Conservation (phyloP, 1,140 invertebrate species). For the Drosophila tani region DNA sequence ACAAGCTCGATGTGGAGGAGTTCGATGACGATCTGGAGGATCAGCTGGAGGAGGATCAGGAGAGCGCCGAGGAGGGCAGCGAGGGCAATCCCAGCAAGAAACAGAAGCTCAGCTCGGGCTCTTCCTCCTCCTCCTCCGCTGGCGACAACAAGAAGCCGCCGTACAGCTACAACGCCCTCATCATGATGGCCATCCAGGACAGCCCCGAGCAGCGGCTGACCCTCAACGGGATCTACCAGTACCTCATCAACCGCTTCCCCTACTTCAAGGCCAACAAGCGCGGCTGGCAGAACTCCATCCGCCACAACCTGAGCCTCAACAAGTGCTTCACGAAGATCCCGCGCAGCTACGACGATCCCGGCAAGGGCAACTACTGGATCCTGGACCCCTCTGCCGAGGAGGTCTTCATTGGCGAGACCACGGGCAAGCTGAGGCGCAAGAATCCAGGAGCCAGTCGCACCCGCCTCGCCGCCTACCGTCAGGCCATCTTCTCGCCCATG, state of each 20-base stretch:
- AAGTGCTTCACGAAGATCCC: conserved; percentile 99
- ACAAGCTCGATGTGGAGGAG: conserved; percentile 77
- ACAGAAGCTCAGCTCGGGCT: conserved; percentile 76
- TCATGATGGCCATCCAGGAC: conserved; percentile 99
- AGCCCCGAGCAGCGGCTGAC: conserved; percentile 97
- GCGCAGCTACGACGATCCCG: conserved; percentile 96
- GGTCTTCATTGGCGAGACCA: conserved; percentile 98
- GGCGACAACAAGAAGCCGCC: conserved; percentile 94
- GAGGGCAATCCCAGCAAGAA: conserved; percentile 75
- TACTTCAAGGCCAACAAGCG: conserved; percentile 99
- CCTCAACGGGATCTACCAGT: conserved; percentile 99
- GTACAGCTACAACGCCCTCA: conserved; percentile 99
- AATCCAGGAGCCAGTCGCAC: conserved; percentile 94
- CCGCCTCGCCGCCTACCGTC: conserved; percentile 94
- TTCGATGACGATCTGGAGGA: conserved; percentile 69
- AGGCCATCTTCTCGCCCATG: conserved; percentile 86
- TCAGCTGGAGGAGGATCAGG: conserved; percentile 67
- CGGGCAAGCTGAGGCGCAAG: conserved; percentile 95
- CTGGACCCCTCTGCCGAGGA: conserved; percentile 97
- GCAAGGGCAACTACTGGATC: conserved; percentile 99
- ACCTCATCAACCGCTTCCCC: conserved; percentile 99
- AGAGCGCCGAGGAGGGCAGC: conserved; percentile 54
- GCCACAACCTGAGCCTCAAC: conserved; percentile 98
- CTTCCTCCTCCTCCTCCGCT: background rate
- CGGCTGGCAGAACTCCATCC: conserved; percentile 99